A percentile compares a stretch with the other conserved stretches of the same genome.
phyloP scores from a whole-genome alignment of 1,140 invertebrate species.

The Lordiphosa collinella region DNA sequence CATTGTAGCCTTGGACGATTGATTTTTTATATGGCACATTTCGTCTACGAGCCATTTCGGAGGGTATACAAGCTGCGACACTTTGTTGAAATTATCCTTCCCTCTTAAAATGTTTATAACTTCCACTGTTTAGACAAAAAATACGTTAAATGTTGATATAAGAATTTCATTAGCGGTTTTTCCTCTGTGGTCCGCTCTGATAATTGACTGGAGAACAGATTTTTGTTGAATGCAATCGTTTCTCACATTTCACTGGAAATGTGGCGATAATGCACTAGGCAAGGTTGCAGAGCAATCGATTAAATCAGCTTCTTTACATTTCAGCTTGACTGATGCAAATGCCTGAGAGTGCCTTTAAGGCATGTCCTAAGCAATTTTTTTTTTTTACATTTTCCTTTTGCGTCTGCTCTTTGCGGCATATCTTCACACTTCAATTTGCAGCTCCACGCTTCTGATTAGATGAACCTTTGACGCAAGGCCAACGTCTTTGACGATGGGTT shows the following conservation, averaged over 20 bases:
- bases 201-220: conserved; percentile 45
- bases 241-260: conserved; percentile 28
- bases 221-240: conserved; percentile 23
- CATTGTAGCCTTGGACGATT: no score
- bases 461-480: conserved; percentile 5
- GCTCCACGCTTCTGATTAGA: conserved; percentile 22
- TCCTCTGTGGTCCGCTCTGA: neutral
- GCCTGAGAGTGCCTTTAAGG: conserved; percentile 13
- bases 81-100: neutral
- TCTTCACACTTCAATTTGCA: conserved; percentile 22
- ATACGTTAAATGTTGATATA: conserved; percentile 65
- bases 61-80: neutral
- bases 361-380: conserved; percentile 19
- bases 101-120: neutral
- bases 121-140: no score
- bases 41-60: no score
- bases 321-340: conserved; percentile 23
- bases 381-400: conserved; percentile 4
- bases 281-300: neutral
- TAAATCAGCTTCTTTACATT: neutral
- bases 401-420: conserved; percentile 13
- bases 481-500: conserved; percentile 18
- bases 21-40: no score
- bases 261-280: conserved; percentile 24
- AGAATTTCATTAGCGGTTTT: conserved; percentile 42